Evolutionary conservation across 2,113 vertebrate genomes (phyloP).

Genomic region (Bos taurus): ARS-UCD2.0 NC_037330.1:47245001-47245500

Average conservation of each 20-base stretch:
- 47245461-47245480: too few species aligned
- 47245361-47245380: too few species aligned
- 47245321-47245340: too few species aligned
- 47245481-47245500: too few species aligned
- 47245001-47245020: background rate
- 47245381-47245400: too few species aligned
- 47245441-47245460: too few species aligned
- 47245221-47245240: too few species aligned
- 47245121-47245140: background rate
- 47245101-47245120: background rate
- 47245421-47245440: too few species aligned
- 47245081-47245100: background rate
- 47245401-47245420: too few species aligned
- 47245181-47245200: background rate
- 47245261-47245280: too few species aligned
- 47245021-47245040: background rate
- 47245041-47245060: background rate
- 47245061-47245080: background rate
- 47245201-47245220: accelerated
- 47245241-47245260: accelerated
- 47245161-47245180: background rate
- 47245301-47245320: accelerated
- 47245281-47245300: too few species aligned
- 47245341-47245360: too few species aligned
- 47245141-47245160: background rate